Evolutionary conservation across 2,888 invertebrate species (phyloP), one percentile per base, ranked within the genome.

Genomic region (Corbicula japonica): DNA sequence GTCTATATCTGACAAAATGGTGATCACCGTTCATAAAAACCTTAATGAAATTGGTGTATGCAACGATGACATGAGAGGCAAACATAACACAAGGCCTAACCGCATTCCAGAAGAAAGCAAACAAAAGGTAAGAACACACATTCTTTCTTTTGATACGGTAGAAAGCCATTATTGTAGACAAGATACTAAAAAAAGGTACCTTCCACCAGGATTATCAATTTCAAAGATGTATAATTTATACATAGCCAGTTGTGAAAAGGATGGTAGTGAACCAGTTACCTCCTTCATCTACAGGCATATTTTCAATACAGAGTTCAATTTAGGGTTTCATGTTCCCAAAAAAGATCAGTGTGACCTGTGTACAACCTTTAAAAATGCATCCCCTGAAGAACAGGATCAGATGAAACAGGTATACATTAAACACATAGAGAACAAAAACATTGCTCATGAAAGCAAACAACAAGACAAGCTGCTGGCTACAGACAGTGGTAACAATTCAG

Each of bases 161-260:
- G 80, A 80, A 56, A 80, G 80, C 28, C 80, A 80, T 21, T 80
- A 80, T 46, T 76, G 76, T 35, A 61, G 80, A 35, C 54, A 52
- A 63, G 34, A 61, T n/a, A 21, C 68, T 15, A 38, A 50, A 4
- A 73, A 69, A 32, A 3, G 8, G n/a, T 76, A 76, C 23, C 54
- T 72, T 2, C 30, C 61, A 2, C 18, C 63, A 23, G 58, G 28
- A 18, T 30, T 80, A n/a, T 73, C 38, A 58, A 38, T 76, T 15
- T 2, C 8, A 41, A 70, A 68, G 68, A 78, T 78, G 78, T 63
- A 69, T 41, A n/a, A 10, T 1, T 10, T 76, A 23, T 78, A 76
- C 18, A 35, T 28, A n/a, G 32, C 34, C 0, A 35, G 38, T 21
- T 77, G 60, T 58, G 15, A 21, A 23, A 23, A n/a, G 2, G 35